Conservation (phyloP, 2,113 vertebrate genomes). For the Nothocercus nigrocapillus region DNA sequence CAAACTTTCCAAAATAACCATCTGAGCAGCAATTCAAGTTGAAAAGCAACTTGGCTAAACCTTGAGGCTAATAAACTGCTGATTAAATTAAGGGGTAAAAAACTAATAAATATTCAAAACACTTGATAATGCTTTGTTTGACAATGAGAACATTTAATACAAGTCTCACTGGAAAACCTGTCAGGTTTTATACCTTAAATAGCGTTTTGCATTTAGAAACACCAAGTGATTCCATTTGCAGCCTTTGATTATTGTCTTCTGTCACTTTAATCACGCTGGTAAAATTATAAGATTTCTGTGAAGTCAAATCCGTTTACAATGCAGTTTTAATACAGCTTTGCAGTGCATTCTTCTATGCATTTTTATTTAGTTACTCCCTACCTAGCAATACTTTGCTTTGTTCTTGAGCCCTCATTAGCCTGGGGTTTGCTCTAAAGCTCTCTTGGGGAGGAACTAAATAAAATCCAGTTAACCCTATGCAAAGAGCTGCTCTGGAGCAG, state of each 20-base stretch:
- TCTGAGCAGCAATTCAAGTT: constrained; percentile 69
- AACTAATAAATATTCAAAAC: constrained; percentile 78
- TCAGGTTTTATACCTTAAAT: constrained; percentile 70
- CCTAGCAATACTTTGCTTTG: constrained; percentile 67
- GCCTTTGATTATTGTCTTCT: constrained; percentile 72
- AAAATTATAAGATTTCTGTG: constrained; percentile 70
- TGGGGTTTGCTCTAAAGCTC: constrained; percentile 62
- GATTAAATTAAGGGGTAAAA: constrained; percentile 75
- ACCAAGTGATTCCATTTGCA: constrained; percentile 58
- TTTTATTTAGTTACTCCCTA: constrained; percentile 69
- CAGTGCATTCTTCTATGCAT: constrained; percentile 43
- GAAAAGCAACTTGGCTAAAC: constrained; percentile 71
- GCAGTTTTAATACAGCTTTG: constrained; percentile 67
- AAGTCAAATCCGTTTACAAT: constrained; percentile 71
- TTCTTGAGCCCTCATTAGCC: constrained; percentile 69
- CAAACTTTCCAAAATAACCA: constrained; percentile 75
- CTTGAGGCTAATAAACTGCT: constrained; percentile 71
- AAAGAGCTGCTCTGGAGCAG: constrained; percentile 1
- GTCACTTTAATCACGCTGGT: constrained; percentile 71
- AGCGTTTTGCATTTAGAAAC: constrained; percentile 72
- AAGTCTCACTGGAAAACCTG: constrained; percentile 70
- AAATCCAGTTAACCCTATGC: constrained; percentile 31
- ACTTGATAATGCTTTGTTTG: constrained; percentile 73
- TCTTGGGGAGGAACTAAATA: constrained; percentile 48
- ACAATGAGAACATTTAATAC: constrained; percentile 71